These are phyloP conservation scores for Potamarius usumacintae DNA, from an alignment of 2,113 vertebrate species.

Conservation along the genomic window DNA sequence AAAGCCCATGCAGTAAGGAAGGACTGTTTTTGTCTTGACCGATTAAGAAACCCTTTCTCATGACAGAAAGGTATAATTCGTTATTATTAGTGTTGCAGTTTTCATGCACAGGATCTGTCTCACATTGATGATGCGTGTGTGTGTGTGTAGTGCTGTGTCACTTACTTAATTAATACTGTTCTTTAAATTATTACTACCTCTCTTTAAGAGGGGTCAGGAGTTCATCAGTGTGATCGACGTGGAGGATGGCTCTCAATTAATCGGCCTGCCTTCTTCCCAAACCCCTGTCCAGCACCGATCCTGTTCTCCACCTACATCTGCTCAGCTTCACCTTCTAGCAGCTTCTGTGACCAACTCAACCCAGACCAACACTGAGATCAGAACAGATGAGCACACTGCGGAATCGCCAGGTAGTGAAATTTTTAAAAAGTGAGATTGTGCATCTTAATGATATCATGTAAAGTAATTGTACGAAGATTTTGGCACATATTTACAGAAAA, in stretches of 20 bases:
- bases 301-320: conserved; percentile 64
- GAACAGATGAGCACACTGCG: conserved; percentile 16
- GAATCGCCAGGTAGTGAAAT: conserved; percentile 53
- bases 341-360: conserved; percentile 63
- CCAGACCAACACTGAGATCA: conserved; percentile 18
- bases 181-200: background rate
- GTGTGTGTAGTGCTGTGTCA: background rate
- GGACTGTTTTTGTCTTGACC: background rate
- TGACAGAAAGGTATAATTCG: background rate
- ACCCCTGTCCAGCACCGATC: conserved; percentile 32
- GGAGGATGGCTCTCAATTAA: conserved; percentile 68
- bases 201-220: conserved; percentile 59
- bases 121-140: background rate
- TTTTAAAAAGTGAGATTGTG: background rate
- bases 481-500: background rate
- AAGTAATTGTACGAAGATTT: background rate
- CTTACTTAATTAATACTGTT: background rate
- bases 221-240: conserved; percentile 83
- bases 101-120: background rate
- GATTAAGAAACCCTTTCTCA: background rate
- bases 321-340: conserved; percentile 71
- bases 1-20: conserved; percentile 65
- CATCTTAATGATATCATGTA: background rate
- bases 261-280: conserved; percentile 58
- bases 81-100: background rate